Percentiles rank a stretch among this genome's conserved stretches.
phyloP scores from a whole-genome alignment of 2,797 vertebrate species.

The Gallirallus australis region DNA sequence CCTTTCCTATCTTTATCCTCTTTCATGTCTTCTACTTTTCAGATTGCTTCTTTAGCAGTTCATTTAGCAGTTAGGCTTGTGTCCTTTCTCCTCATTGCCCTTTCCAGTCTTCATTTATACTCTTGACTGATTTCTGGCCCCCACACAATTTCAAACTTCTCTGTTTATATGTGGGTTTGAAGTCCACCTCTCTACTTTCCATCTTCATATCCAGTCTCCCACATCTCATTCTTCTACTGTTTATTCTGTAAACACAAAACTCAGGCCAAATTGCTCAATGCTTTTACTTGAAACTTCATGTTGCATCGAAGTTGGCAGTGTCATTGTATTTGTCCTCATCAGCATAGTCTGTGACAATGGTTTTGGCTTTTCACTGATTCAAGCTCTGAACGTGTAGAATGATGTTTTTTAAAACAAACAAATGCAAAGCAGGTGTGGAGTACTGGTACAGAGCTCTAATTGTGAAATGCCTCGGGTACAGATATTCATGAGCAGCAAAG shows the following conservation, averaged over 20 bases:
- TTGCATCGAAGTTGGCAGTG: not conserved
- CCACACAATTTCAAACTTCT: not conserved
- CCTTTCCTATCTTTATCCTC: not conserved
- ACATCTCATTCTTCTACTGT: not conserved
- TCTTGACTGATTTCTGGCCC: not conserved
- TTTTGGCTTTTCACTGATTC: not conserved
- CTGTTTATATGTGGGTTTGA: not conserved
- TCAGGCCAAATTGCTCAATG: not conserved
- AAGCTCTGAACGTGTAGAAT: not conserved
- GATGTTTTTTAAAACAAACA: not conserved
- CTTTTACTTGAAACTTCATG: not conserved
- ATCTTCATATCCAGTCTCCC: not conserved
- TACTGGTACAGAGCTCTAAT: not conserved
- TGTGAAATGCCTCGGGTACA: not conserved
- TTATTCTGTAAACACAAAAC: slow-evolving; percentile 21
- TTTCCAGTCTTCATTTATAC: not conserved
- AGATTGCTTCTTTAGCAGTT: not conserved
- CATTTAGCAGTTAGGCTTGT: not conserved
- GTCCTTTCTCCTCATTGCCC: not conserved
- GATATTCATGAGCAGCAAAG: not conserved
- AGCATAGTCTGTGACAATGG: not conserved
- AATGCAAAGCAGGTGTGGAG: not conserved
- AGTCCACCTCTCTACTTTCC: not conserved
- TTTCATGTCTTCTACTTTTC: not conserved
- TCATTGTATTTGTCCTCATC: not conserved